A percentile compares a stretch with the other conserved stretches of the same genome.
Evolutionary conservation across 2,113 vertebrate species (phyloP).

Genomic region (Neotoma lepida): DNA sequence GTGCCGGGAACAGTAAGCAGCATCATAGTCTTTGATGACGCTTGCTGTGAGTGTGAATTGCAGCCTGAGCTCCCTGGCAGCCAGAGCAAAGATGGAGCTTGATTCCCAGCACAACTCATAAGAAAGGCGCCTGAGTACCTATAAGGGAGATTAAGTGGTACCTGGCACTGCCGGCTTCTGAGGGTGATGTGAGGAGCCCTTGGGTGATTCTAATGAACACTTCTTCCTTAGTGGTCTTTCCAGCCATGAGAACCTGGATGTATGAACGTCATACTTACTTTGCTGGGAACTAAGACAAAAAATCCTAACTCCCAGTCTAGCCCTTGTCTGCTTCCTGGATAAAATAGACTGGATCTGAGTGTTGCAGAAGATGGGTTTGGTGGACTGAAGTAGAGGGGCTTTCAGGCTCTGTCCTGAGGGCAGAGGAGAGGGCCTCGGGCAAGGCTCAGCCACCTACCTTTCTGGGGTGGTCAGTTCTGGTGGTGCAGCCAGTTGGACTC

Average conservation of each 20-base stretch:
- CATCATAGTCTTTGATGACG: not conserved
- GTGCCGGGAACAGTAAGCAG: not conserved
- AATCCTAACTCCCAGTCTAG: not conserved
- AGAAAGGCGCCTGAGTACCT: slow-evolving; percentile 11
- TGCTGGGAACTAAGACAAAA: slow-evolving; percentile 47
- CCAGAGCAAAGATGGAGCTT: slow-evolving; percentile 36
- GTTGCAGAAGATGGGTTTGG: not conserved
- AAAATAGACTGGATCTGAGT: not conserved
- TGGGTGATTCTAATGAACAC: slow-evolving; percentile 1
- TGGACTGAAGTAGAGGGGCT: not conserved
- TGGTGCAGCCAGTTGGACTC: not conserved
- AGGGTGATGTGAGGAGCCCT: slow-evolving; percentile 4
- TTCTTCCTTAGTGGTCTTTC: not conserved
- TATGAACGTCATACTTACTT: slow-evolving; percentile 28
- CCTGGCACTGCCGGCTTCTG: slow-evolving; percentile 9
- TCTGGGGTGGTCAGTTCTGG: not conserved
- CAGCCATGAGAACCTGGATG: slow-evolving; percentile 5
- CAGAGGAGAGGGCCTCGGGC: not conserved
- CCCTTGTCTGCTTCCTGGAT: not conserved
- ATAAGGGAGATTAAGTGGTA: not conserved
- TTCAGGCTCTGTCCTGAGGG: not conserved
- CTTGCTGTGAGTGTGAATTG: not conserved
- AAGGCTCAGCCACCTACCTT: not conserved
- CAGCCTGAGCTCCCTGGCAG: slow-evolving; percentile 16
- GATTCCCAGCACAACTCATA: not conserved